Conservation (phyloP, 2,797 vertebrate genomes). For the Falco columbarius region DNA sequence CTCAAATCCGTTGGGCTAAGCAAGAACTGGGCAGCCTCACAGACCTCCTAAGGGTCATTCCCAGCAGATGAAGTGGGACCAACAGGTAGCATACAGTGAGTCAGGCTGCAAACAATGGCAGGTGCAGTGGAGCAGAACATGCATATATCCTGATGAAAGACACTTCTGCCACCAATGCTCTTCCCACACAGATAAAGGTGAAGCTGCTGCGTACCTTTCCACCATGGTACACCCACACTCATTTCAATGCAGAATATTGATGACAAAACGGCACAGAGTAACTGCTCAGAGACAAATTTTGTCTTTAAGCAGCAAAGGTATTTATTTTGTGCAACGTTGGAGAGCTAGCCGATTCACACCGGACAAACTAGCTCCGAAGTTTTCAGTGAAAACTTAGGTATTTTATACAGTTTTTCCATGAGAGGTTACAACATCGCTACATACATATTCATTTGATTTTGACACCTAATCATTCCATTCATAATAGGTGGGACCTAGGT, state of each 20-base stretch:
- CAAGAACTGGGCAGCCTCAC: background rate
- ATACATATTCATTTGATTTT: too few species aligned
- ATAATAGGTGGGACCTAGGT: too few species aligned
- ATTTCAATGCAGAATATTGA: background rate
- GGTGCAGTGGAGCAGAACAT: rapidly evolving
- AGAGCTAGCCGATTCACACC: too few species aligned
- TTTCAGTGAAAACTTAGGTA: too few species aligned
- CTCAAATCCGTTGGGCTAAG: background rate
- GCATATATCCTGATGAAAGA: background rate
- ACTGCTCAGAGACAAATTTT: too few species aligned
- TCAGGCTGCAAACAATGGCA: background rate
- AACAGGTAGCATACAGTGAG: rapidly evolving
- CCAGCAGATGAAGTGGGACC: background rate
- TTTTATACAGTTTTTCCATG: too few species aligned
- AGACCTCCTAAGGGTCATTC: background rate
- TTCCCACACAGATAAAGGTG: rapidly evolving
- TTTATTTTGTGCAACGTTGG: too few species aligned
- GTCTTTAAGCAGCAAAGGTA: too few species aligned
- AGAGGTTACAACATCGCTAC: too few species aligned
- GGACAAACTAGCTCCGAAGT: too few species aligned
- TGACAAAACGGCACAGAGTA: too few species aligned
- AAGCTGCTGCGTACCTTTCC: background rate
- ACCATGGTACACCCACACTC: background rate
- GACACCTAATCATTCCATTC: too few species aligned
- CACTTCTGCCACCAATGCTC: background rate